Evolutionary conservation across 2,888 invertebrate genomes (phyloP).

Genomic region (Hirtodrosophila trivittata): DNA sequence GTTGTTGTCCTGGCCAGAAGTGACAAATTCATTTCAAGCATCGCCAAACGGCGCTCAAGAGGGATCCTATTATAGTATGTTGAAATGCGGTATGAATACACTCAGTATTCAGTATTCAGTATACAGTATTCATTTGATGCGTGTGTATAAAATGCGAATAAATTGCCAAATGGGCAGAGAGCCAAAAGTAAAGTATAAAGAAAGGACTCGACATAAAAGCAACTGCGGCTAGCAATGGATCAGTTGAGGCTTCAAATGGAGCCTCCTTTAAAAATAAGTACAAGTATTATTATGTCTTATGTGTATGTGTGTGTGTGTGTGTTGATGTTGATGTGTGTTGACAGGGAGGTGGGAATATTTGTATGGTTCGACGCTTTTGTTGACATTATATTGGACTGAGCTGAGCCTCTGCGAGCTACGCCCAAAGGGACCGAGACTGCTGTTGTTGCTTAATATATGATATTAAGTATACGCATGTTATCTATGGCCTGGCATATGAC

Average conservation of each 20-base stretch:
- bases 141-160: slow-evolving; percentile 59
- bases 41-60: slow-evolving; percentile 34
- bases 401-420: slow-evolving; percentile 12
- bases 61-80: slow-evolving; percentile 11
- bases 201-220: not conserved
- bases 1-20: slow-evolving; percentile 1
- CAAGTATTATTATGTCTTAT: slow-evolving; percentile 36
- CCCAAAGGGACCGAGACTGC: no score
- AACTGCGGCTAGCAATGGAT: slow-evolving; percentile 10
- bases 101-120: not conserved
- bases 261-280: slow-evolving; percentile 51
- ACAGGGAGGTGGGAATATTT: slow-evolving; percentile 11
- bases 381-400: slow-evolving; percentile 40
- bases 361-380: slow-evolving; percentile 42
- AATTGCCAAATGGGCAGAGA: slow-evolving; percentile 53
- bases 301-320: no score
- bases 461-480: slow-evolving; percentile 68
- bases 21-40: slow-evolving; percentile 71
- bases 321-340: not conserved
- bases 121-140: slow-evolving; percentile 34
- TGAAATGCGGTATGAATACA: not conserved
- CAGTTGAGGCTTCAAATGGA: slow-evolving; percentile 15
- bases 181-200: slow-evolving; percentile 29
- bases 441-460: slow-evolving; percentile 33
- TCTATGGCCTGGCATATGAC: slow-evolving; percentile 33